Base-by-base conservation (phyloP, 53 echinoderm and acorn worm species). In the Actinopyga echinites region DNA sequence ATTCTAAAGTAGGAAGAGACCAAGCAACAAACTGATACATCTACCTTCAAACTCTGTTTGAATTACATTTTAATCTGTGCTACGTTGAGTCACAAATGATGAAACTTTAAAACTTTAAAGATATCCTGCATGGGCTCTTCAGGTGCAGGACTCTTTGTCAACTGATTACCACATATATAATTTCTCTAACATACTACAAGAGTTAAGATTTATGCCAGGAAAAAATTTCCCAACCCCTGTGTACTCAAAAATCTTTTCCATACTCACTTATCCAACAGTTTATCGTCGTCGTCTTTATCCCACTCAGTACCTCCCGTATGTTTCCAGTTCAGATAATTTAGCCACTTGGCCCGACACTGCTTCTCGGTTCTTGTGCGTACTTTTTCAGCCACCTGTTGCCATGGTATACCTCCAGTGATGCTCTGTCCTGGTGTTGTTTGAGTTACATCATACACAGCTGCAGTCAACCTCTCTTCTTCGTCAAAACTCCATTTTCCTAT, bases 261-360 rank as follows among this genome's bases (percentile, higher is more conserved):
- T 22, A 30, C 84, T 82, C 80, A 96, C 96, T 90, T 93, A 22
- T 96, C 89, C 26, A 96, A 79, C 4, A 96, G 86, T 44, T 69
- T 87, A 30, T 81, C 85, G 60, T 96, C 96, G 84, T 96, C 96
- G 4, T 66, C 86, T 36, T 87, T 89, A 65, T 80, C 86, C 96
- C 96, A 96, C 69, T 93, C 92, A 4, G 96, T 84, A 6, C 96
- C 96, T 7, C 96, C 96, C 20, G 92, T 89, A 33, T 96, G 92
- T 40, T 96, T 96, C 96, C 96, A 96, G 65, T 96, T 96, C 64
- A 96, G 87, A 74, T 96, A 96, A 58, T 96, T 96, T 32, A 96
- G 83, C 96, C 96, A 96, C 85, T 96, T 96, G 11, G 96, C 91
- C 30, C 96, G 69, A 60, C 96, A 96, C 83, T 96, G 96, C 74